Conservation (phyloP, 35 echinoderm and acorn worm species). For the Diadema setosum region DNA sequence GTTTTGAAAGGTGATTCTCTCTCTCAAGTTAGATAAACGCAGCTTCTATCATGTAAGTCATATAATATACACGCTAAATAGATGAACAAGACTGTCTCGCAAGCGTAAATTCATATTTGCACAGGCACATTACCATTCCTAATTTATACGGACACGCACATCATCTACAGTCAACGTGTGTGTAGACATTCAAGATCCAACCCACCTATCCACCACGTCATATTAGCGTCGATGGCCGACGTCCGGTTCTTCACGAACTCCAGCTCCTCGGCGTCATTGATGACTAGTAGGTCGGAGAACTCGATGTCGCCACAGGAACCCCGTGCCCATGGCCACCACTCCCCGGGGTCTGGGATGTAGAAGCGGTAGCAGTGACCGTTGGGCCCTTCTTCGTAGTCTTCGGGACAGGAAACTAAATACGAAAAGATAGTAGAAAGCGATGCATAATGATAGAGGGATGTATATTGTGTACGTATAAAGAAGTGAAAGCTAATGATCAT, state of each 20-base stretch:
- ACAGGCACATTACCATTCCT: too few relatives aligned
- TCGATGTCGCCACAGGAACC: neutral
- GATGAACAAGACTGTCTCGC: too few relatives aligned
- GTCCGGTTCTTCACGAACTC: constrained; percentile 35
- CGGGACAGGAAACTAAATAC: constrained; percentile 15
- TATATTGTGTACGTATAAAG: too few relatives aligned
- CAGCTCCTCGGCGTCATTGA: constrained; percentile 49
- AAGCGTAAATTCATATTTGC: too few relatives aligned
- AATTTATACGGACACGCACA: too few relatives aligned
- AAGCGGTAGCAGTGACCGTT: constrained; percentile 22
- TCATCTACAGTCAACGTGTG: too few relatives aligned
- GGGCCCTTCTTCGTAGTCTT: constrained; percentile 37
- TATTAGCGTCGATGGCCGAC: neutral
- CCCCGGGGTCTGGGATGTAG: neutral
- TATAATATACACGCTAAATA: too few relatives aligned
- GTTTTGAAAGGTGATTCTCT: too few relatives aligned
- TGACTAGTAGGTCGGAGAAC: constrained; percentile 47
- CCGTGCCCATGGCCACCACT: neutral
- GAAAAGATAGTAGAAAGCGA: neutral
- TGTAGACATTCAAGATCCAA: neutral
- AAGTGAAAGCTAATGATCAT: too few relatives aligned
- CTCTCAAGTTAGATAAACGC: too few relatives aligned
- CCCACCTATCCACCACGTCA: constrained; percentile 62
- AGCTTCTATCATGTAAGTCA: too few relatives aligned
- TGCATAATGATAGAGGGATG: too few relatives aligned